These are phyloP conservation scores for Cebidichthys violaceus DNA, from an alignment of 2,113 vertebrate species.

Conservation along the genomic window DNA sequence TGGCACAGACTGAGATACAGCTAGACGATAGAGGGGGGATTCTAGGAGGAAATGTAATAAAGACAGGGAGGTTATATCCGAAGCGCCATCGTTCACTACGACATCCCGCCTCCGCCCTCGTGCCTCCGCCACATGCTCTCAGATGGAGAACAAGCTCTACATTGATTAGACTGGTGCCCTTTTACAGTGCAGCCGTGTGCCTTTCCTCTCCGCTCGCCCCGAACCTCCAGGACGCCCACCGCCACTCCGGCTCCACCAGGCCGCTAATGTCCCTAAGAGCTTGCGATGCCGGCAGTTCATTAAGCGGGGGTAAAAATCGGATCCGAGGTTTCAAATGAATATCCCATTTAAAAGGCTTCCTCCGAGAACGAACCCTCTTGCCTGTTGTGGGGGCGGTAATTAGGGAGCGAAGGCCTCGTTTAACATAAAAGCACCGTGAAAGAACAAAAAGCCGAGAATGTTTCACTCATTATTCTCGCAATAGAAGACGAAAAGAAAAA, in stretches of 20 bases:
- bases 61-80: too few relatives aligned
- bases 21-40: too few relatives aligned
- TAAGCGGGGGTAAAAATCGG: constrained; percentile 9
- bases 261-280: constrained; percentile 32
- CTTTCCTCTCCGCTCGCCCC: not conserved
- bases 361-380: not conserved
- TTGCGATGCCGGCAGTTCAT: constrained; percentile 38
- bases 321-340: constrained; percentile 31
- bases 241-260: constrained; percentile 23
- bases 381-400: constrained; percentile 30
- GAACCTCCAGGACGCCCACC: constrained; percentile 3
- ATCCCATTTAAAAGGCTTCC: constrained; percentile 21
- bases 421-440: not conserved
- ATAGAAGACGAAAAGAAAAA: not conserved
- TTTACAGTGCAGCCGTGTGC: not conserved
- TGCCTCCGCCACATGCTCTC: not conserved
- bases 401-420: constrained; percentile 12
- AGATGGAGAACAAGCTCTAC: not conserved
- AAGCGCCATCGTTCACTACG: not conserved
- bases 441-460: not conserved
- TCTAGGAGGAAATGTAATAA: not conserved
- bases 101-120: not conserved
- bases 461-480: not conserved
- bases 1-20: too few relatives aligned
- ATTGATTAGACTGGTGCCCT: not conserved